Evolutionary conservation across 2,888 invertebrate genomes (phyloP), one percentile per base, ranked within the genome.

Genomic region (Venustoraphidia nigricollis): DNA sequence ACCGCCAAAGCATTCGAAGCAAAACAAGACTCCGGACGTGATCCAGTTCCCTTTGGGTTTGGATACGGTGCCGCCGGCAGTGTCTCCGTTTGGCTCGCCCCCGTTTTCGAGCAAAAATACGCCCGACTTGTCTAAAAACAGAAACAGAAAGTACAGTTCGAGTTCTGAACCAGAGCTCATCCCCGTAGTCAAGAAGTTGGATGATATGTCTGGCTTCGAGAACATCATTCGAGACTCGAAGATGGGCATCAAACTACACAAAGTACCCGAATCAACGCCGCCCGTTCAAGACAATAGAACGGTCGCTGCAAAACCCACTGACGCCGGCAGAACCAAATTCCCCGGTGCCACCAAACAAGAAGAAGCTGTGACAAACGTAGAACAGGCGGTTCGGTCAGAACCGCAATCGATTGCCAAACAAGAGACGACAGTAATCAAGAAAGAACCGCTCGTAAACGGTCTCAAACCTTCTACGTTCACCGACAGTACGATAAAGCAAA

Each of bases 401-500:
- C 46, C 50, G 47, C 51, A 56, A 44, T 56, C 51, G 35, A 45
- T 47, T 36, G 48, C 47, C 10, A 13, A 37, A 35, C 41, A 37
- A 36, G 36, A 41, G 13, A 50, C 46, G 40, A 39, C 27, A 40
- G 37, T 42, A 42, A 44, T 34, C 27, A 44, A 17, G 35, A 43
- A 47, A 17, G 51, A 53, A 49, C 44, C 46, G n/a, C 44, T 51
- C 37, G 35, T 41, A 38, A 82, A 83, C 56, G 81, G 81, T 8
- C 77, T 82, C 10, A 82, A 83, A 64, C 82, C 82, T 58, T 81
- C 83, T 0, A 78, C 77, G 8, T 56, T 82, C 56, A 83, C 83
- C 34, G 80, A 82, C n/a, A 80, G 76, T 57, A 63, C 83, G 40
- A 63, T 83, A 2, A 82, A 83, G 59, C 82, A 82, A 57, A 59